Percentiles rank a stretch among this genome's conserved stretches.
phyloP scores from a whole-genome alignment of 2,113 vertebrate species.

The Pterophyllum scalare region DNA sequence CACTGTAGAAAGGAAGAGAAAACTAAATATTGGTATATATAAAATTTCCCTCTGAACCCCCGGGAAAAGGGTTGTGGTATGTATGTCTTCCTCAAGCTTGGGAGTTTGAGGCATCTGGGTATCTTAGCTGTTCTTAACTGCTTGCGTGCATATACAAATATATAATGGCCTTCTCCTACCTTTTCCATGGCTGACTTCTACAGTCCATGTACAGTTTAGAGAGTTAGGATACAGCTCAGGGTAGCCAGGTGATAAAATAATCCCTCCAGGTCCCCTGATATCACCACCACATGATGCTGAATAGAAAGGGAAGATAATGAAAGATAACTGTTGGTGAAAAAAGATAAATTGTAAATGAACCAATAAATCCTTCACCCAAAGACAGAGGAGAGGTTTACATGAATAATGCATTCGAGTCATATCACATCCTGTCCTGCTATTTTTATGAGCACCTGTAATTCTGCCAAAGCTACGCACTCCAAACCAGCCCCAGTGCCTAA shows the following conservation, averaged over 20 bases:
- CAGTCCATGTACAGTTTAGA: conserved; percentile 94
- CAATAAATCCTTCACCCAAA: conserved; percentile 71
- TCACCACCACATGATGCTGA: conserved; percentile 96
- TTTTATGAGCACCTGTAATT: conserved; percentile 67
- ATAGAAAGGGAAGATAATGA: conserved; percentile 60
- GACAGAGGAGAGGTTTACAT: conserved; percentile 58
- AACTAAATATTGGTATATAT: neutral
- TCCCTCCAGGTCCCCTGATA: conserved; percentile 89
- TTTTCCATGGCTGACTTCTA: conserved; percentile 84
- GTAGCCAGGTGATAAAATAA: conserved; percentile 95
- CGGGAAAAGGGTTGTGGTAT: neutral
- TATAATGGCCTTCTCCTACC: conserved; percentile 55
- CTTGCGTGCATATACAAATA: neutral
- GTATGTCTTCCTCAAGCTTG: neutral
- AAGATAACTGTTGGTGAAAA: conserved; percentile 44
- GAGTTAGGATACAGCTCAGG: conserved; percentile 97
- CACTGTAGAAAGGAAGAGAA: neutral
- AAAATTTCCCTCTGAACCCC: neutral
- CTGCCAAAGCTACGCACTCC: conserved; percentile 55
- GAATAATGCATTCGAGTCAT: conserved; percentile 69
- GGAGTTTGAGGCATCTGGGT: neutral
- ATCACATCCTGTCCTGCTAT: conserved; percentile 62
- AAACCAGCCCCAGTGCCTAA: conserved; percentile 35
- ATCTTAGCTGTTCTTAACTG: neutral
- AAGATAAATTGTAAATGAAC: conserved; percentile 63